Conservation (phyloP, 1,140 invertebrate genomes). For the Brachionus paranguensis region DNA sequence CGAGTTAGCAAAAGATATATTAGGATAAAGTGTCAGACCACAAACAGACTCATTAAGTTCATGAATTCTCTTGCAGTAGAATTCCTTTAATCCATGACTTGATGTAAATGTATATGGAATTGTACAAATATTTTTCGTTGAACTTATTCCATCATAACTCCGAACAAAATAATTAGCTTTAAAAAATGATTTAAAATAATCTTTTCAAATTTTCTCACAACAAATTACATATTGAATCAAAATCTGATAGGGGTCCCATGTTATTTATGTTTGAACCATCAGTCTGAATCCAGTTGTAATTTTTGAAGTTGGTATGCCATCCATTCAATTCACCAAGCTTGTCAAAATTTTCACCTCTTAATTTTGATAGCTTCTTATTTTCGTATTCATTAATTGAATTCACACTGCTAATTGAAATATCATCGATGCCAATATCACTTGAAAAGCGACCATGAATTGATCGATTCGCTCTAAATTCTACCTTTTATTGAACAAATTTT, state of each 20-base stretch:
- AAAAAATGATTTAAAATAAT: not conserved
- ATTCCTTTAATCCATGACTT: not conserved
- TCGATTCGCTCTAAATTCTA: not conserved
- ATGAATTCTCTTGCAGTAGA: not conserved
- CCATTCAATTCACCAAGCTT: not conserved
- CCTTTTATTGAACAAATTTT: not conserved
- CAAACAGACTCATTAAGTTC: not conserved
- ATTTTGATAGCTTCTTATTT: not conserved
- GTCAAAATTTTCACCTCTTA: not conserved
- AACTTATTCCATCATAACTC: not conserved
- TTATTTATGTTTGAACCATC: not conserved
- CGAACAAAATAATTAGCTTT: not conserved
- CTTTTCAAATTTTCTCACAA: not conserved
- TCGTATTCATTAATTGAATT: not conserved
- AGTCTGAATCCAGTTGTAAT: not conserved
- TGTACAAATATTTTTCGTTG: not conserved
- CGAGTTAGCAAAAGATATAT: not conserved
- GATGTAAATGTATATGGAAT: not conserved
- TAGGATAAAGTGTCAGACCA: not conserved
- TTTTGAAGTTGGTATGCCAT: not conserved
- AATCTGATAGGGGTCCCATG: not conserved
- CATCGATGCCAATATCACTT: slow-evolving; percentile 6
- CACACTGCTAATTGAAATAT: not conserved
- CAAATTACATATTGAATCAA: not conserved
- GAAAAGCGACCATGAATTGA: not conserved